These are phyloP conservation scores for Polypedilum vanderplanki DNA, from an alignment of 1,140 invertebrate genomes.

Conservation along the genomic window DNA sequence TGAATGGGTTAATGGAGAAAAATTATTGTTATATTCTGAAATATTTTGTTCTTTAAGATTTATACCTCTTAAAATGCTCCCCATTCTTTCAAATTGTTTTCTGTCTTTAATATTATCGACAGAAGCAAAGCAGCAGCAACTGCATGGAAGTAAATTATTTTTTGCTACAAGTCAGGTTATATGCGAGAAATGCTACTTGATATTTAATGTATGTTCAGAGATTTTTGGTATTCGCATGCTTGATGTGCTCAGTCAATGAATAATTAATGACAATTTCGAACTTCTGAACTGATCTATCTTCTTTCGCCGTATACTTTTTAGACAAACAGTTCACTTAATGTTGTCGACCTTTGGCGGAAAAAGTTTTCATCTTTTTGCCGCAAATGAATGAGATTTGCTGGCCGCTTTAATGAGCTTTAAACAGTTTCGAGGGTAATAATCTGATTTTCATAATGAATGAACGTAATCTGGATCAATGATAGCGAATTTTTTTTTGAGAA, in stretches of 20 bases:
- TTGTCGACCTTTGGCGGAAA: slow-evolving; percentile 6
- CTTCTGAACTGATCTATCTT: slow-evolving; percentile 2
- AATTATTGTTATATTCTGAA: slow-evolving; percentile 27
- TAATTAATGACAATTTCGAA: slow-evolving; percentile 25
- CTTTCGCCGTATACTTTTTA: not conserved
- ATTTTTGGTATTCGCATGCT: not conserved
- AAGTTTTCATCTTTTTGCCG: not conserved
- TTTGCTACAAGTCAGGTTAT: not conserved
- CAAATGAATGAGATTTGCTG: not conserved
- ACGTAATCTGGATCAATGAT: slow-evolving; percentile 20
- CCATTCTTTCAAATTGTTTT: not conserved
- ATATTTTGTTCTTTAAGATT: slow-evolving; percentile 7
- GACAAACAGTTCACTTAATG: not conserved
- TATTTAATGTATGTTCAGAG: slow-evolving; percentile 24
- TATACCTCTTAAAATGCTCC: not conserved
- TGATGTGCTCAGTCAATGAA: not conserved
- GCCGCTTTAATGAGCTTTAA: not conserved
- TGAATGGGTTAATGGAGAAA: slow-evolving; percentile 4
- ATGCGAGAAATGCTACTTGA: slow-evolving; percentile 21
- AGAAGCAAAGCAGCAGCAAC: not conserved
- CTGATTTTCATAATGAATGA: slow-evolving; percentile 22
- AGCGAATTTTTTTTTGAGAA: not conserved
- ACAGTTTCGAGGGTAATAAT: not conserved
- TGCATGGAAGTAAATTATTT: not conserved
- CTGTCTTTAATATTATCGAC: not conserved